Evolutionary conservation across 2,888 invertebrate species (phyloP).

Genomic region (Hemithea aestivaria): DNA sequence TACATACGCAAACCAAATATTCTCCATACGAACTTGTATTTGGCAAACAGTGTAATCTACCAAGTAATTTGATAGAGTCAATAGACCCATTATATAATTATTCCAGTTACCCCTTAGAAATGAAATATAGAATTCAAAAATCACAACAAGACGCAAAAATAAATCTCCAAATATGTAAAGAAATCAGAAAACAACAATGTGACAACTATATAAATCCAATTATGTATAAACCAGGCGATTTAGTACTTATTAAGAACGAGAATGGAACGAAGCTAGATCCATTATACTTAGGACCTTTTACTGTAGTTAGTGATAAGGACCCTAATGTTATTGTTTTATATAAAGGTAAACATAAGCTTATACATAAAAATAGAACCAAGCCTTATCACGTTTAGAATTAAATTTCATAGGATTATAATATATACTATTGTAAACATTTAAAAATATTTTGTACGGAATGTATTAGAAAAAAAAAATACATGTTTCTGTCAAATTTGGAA

Average conservation of each 20-base stretch:
- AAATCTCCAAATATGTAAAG: slow-evolving; percentile 18
- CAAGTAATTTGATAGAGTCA: slow-evolving; percentile 13
- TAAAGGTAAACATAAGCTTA: no score
- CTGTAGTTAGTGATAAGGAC: slow-evolving; percentile 10
- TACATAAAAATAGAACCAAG: no score
- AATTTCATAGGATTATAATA: no score
- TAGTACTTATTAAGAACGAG: slow-evolving; percentile 25
- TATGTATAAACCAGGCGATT: slow-evolving; percentile 14
- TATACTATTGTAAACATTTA: no score
- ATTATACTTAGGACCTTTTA: slow-evolving; percentile 21
- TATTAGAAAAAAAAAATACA: no score
- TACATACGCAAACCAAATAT: slow-evolving; percentile 16
- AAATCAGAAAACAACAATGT: slow-evolving; percentile 11
- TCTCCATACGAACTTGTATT: slow-evolving; percentile 22
- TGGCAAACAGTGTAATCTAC: slow-evolving; percentile 19
- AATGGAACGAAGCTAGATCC: slow-evolving; percentile 17
- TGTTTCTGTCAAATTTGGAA: no score
- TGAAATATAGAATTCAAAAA: slow-evolving; percentile 20
- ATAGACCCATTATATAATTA: slow-evolving; percentile 21
- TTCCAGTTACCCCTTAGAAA: slow-evolving; percentile 17
- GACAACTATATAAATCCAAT: slow-evolving; percentile 17
- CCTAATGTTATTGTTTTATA: slow-evolving; percentile 4
- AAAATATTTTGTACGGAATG: no score
- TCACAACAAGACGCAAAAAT: slow-evolving; percentile 21
- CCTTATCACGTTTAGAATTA: no score